These are phyloP conservation scores for Eurystomus glaucurus DNA, from an alignment of 2,797 vertebrate species.

Conservation along the genomic window DNA sequence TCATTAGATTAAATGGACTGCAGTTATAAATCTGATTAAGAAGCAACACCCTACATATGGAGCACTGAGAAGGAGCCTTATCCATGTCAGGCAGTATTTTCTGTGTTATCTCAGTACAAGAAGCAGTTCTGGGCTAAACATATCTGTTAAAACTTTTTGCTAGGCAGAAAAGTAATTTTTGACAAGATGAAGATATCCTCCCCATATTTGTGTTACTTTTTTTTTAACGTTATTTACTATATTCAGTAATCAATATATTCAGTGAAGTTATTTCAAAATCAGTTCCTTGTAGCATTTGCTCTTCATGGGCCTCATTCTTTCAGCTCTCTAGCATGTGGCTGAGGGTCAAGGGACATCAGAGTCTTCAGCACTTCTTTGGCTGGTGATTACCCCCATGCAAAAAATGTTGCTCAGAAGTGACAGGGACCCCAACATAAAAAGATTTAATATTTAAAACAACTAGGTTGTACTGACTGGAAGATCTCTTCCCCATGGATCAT, in stretches of 20 bases:
- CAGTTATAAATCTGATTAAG: not conserved
- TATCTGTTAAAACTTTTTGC: not conserved
- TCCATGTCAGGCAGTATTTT: not conserved
- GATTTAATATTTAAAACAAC: not conserved
- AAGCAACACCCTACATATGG: not conserved
- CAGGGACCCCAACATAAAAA: not conserved
- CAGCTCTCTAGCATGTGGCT: accelerated
- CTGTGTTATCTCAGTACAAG: not conserved
- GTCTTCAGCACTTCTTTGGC: not conserved
- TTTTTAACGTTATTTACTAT: not conserved
- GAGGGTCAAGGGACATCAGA: not conserved
- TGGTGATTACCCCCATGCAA: not conserved
- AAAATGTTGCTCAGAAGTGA: not conserved
- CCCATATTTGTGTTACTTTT: not conserved
- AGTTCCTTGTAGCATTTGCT: not conserved
- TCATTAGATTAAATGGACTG: not conserved
- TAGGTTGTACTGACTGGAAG: not conserved
- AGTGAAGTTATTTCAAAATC: not conserved
- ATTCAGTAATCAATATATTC: not conserved
- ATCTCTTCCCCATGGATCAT: not conserved
- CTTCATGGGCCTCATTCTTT: not conserved
- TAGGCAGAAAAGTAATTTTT: not conserved
- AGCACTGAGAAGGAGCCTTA: not conserved
- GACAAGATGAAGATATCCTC: not conserved
- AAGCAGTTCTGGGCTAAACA: not conserved